Evolutionary conservation across 1,140 invertebrate genomes (phyloP).

Genomic region (Danaus melanippus): DNA sequence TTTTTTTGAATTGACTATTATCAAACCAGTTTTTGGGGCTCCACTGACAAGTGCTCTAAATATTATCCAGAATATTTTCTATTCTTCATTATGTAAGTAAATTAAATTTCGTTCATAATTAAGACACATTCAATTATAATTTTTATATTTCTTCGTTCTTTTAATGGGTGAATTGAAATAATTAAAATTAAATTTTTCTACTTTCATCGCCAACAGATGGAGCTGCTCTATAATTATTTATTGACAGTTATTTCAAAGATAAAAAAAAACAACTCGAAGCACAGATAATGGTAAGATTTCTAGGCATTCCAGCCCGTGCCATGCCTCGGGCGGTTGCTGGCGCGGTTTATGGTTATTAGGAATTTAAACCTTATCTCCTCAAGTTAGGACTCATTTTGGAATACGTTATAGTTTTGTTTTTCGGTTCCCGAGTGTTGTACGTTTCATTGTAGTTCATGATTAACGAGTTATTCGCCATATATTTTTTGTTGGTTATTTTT

Average conservation of each 20-base stretch:
- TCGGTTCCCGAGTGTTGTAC: conserved; percentile 31
- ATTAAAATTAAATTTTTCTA: too few relatives aligned
- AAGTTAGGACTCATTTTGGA: conserved; percentile 4
- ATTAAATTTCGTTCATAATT: too few relatives aligned
- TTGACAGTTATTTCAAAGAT: conserved; percentile 28
- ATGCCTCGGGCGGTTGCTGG: conserved; percentile 41
- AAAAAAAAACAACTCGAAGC: conserved; percentile 7
- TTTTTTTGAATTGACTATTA: too few relatives aligned
- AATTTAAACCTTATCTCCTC: conserved; percentile 8
- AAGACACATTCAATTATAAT: too few relatives aligned
- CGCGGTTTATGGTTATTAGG: conserved; percentile 18
- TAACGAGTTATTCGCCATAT: not conserved
- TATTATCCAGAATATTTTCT: too few relatives aligned
- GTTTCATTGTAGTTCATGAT: conserved; percentile 19
- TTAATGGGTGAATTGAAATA: too few relatives aligned
- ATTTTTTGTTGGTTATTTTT: not conserved
- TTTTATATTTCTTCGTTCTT: too few relatives aligned
- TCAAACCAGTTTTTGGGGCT: too few relatives aligned
- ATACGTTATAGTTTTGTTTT: conserved; percentile 14
- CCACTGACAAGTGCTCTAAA: too few relatives aligned
- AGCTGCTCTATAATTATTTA: conserved; percentile 11
- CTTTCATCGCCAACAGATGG: not conserved
- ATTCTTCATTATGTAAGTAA: too few relatives aligned
- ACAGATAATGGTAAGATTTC: conserved; percentile 32
- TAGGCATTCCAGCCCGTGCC: conserved; percentile 51